Evolutionary conservation across 2,113 vertebrate species (phyloP), one percentile per base, ranked within the genome.

Genomic region (Scortum barcoo): DNA sequence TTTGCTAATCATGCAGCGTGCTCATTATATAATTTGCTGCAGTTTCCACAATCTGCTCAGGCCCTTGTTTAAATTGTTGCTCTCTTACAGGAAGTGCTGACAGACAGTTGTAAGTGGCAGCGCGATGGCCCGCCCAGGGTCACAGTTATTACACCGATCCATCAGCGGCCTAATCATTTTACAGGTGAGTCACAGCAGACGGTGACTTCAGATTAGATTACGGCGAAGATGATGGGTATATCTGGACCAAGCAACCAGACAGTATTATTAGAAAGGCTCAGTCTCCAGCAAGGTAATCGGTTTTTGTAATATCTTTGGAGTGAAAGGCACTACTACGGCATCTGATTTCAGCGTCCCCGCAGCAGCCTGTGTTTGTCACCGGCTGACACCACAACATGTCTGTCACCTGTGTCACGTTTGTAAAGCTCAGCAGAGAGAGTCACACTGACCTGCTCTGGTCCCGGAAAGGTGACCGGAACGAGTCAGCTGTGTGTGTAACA

Each of bases 111-210:
- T 79, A 85, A 71, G 56, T 72, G 50, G 69, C 76, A 2, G 58
- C 4, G 74, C 1, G 16, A 51, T 66, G 20, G n/a, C 78, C 78
- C 3, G 6, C 76, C 54, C 72, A 14, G 53, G 72, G 81, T 74
- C 73, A 61, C 73, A 3, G 77, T 86, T 86, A 82, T 88, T 85
- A 76, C 77, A 69, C n/a, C 72, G 1, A 86, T 88, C 92, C 78
- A 74, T 93, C 90, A 88, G 65, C 77, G 60, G 10, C 26, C 65
- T 84, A 63, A 89, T 88, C 88, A 79, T 26, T 56, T 88, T 83
- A 80, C 88, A 88, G 88, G 81, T 91, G 85, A 85, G 78, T 90
- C 89, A 88, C 83, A 72, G 56, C 89, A 83, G 88, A 91, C 72
- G 14, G 65, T 84, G 85, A 90, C 86, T 73, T 90, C 62, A 86